Evolutionary conservation across 2,888 invertebrate species (phyloP).

Genomic region (Tenthredo distinguenda): DNA sequence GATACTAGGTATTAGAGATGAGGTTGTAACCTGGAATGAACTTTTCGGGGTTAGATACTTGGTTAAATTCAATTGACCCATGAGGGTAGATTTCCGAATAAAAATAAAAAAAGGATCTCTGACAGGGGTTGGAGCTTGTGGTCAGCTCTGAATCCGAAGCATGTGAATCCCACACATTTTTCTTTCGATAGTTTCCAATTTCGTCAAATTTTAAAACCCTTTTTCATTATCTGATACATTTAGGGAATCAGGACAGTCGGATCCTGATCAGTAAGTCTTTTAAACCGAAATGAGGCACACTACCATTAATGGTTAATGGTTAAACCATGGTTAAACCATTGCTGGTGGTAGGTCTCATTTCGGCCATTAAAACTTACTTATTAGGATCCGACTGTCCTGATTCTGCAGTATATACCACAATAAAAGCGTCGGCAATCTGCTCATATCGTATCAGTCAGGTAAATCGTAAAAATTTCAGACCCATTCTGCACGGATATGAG

Average conservation of each 20-base stretch:
- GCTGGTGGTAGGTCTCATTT: conserved; percentile 13
- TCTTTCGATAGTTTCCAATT: background rate
- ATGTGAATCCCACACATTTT: background rate
- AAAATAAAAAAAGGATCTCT: background rate
- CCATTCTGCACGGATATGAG: background rate
- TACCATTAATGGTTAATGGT: conserved; percentile 8
- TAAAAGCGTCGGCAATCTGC: background rate
- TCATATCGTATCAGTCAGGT: background rate
- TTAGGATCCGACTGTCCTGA: conserved; percentile 15
- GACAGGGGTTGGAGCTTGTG: background rate
- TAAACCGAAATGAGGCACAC: background rate
- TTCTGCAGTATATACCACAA: background rate
- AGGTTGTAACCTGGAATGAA: background rate
- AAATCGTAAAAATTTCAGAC: background rate
- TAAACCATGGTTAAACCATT: conserved; percentile 22
- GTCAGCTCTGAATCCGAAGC: background rate
- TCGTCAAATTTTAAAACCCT: background rate
- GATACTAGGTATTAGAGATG: background rate
- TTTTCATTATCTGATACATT: background rate
- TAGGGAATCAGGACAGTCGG: background rate
- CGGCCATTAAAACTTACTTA: background rate
- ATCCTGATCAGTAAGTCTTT: background rate
- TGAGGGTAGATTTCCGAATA: background rate
- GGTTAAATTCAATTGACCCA: background rate
- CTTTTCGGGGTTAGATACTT: background rate